Evolutionary conservation across 2,113 vertebrate genomes (phyloP), one percentile per base, ranked within the genome.

Genomic region (Cyphomyrus discorhynchus): DNA sequence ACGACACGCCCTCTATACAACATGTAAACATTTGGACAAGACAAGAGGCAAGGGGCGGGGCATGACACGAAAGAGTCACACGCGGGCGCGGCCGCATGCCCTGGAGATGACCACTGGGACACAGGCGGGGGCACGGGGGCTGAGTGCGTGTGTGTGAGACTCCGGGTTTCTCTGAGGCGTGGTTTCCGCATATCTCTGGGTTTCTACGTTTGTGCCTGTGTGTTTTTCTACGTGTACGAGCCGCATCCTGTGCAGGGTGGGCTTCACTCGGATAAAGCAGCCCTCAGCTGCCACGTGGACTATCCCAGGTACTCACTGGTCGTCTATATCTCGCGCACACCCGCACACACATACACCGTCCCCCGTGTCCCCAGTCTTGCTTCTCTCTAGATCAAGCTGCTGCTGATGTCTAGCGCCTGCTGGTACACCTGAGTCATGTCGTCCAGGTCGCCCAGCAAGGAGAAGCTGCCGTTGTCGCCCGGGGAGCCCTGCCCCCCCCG

Each of bases 381-480:
- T 42, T 86, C 89, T 89, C 83, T 90, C 93, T 97, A 97, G 94
- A 96, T 96, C 93, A 98, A 95, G 89, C 97, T 97, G 96, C 94
- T 97, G 93, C 97, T 97, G 93, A 98, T 97, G 93, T 98, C 97
- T 89, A 98, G 95, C 88, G 97, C 97, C 94, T 97, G 97, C 94
- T 98, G 97, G 91, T 98, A 98, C 93, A 98, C 97, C 97, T 97
- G 97, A 96, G 97, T 98, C 95, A 97, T 95, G 45, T 97, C 97
- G 91, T 97, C 97, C 96, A 98, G 97, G 92, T 96, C 97, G 27
- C 96, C 93, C 90, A 99, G 96, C 94, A 99, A 95, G 91, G 98
- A 99, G 96, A 99, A 99, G 96, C 98, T 99, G 94, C 96, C 95
- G 89, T 98, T 98, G 96, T 99, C 98, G 86, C 96, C 96, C 0